Evolutionary conservation across 2,113 vertebrate genomes (phyloP).

Genomic region (Coreoperca whiteheadi): DNA sequence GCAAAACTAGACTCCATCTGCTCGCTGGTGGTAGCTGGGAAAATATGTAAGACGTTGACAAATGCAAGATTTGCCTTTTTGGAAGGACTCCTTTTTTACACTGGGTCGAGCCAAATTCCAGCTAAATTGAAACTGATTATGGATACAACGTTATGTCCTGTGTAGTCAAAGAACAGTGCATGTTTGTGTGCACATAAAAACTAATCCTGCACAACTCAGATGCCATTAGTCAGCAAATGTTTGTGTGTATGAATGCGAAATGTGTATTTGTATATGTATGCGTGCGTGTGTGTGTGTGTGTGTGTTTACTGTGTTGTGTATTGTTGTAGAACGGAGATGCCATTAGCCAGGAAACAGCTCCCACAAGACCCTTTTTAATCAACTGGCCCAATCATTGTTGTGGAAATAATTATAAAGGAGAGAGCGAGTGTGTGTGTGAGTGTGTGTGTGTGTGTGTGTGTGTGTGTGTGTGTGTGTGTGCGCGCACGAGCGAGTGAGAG

Average conservation of each 20-base stretch:
- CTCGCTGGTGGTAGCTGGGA: background rate
- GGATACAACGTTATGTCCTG: background rate
- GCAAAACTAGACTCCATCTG: background rate
- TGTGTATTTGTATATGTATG: background rate
- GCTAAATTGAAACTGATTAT: background rate
- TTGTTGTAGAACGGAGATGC: conserved; percentile 53
- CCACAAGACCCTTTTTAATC: conserved; percentile 77
- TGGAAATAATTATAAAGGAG: conserved; percentile 74
- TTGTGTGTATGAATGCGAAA: conserved; percentile 23
- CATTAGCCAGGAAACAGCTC: conserved; percentile 73
- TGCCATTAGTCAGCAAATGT: conserved; percentile 36
- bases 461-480: background rate
- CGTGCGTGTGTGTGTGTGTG: background rate
- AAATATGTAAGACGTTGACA: background rate
- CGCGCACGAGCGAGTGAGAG: background rate
- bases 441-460: conserved; percentile 23
- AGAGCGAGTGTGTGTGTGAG: background rate
- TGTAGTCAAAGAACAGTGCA: background rate
- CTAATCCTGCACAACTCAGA: background rate
- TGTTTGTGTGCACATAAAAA: conserved; percentile 1
- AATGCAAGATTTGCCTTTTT: background rate
- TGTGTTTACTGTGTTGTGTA: conserved; percentile 10
- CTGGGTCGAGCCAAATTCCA: conserved; percentile 2
- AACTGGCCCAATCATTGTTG: conserved; percentile 74
- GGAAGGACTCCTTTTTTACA: background rate